A percentile compares a stretch with the other conserved stretches of the same genome.
These are phyloP conservation scores for Entomobrya proxima DNA, from an alignment of 2,888 invertebrate genomes.

Conservation along the genomic window DNA sequence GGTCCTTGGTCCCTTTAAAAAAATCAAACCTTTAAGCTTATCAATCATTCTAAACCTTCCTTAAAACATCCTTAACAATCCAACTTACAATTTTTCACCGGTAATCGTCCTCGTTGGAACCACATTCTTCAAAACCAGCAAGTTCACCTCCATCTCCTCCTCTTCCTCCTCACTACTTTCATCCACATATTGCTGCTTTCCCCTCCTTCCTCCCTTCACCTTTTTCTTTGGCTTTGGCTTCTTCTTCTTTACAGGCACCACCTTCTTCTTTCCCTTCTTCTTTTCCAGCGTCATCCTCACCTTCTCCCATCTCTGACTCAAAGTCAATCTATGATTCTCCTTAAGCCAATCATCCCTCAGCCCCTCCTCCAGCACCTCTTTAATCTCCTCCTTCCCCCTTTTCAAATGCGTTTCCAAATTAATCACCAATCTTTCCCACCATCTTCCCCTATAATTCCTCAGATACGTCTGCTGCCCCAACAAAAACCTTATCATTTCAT, in stretches of 20 bases:
- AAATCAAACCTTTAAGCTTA: background rate
- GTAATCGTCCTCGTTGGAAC: constrained; percentile 74
- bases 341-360: constrained; percentile 77
- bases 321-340: constrained; percentile 77
- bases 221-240: constrained; percentile 74
- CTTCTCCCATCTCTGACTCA: constrained; percentile 77
- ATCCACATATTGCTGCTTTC: background rate
- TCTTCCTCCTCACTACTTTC: background rate
- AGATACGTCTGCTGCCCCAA: constrained; percentile 79
- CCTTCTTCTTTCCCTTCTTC: constrained; percentile 19
- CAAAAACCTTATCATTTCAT: constrained; percentile 80
- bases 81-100: constrained; percentile 76
- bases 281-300: constrained; percentile 71
- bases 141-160: background rate
- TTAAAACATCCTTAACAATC: background rate
- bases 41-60: no score
- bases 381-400: constrained; percentile 73
- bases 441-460: constrained; percentile 79
- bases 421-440: constrained; percentile 83
- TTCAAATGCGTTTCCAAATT: constrained; percentile 81
- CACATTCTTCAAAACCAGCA: constrained; percentile 73
- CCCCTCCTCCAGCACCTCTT: constrained; percentile 75
- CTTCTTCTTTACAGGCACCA: background rate
- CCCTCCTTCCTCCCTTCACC: constrained; percentile 21
- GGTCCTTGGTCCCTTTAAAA: constrained; percentile 50